These are phyloP conservation scores for Saturnia japonica DNA, from an alignment of 2,888 invertebrate species.

Conservation along the genomic window DNA sequence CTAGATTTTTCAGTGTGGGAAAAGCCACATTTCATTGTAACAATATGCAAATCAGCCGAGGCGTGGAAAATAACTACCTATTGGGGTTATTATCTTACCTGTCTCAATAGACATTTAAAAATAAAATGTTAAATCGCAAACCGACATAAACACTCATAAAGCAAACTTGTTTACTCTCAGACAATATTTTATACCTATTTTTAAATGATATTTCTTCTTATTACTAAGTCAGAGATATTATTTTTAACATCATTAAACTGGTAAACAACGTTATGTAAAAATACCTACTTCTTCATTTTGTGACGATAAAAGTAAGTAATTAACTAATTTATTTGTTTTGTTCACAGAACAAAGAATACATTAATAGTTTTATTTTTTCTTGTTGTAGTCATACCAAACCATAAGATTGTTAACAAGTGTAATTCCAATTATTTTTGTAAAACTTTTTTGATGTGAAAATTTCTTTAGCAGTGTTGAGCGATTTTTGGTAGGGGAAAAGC, in stretches of 20 bases:
- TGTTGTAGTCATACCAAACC: background rate
- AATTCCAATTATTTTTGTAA: too few relatives aligned
- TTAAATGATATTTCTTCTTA: conserved; percentile 4
- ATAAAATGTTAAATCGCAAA: background rate
- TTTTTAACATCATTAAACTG: conserved; percentile 5
- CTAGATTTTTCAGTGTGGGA: background rate
- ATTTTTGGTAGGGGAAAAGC: too few relatives aligned
- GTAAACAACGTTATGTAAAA: background rate
- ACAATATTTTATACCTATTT: conserved; percentile 4
- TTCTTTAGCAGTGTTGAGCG: too few relatives aligned
- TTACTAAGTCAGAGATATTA: conserved; percentile 3
- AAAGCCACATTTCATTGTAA: background rate
- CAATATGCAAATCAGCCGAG: background rate
- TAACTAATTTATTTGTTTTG: background rate
- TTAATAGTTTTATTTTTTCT: background rate
- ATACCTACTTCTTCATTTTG: background rate
- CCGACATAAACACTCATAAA: background rate
- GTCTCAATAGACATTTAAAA: background rate
- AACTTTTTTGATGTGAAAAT: too few relatives aligned
- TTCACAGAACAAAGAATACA: too few relatives aligned
- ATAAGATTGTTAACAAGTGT: background rate
- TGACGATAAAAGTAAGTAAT: background rate
- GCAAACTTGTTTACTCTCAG: conserved; percentile 1
- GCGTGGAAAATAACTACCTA: background rate
- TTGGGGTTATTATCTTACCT: background rate